phyloP scores from a whole-genome alignment of 2,888 invertebrate species.

The Fragum sueziense region DNA sequence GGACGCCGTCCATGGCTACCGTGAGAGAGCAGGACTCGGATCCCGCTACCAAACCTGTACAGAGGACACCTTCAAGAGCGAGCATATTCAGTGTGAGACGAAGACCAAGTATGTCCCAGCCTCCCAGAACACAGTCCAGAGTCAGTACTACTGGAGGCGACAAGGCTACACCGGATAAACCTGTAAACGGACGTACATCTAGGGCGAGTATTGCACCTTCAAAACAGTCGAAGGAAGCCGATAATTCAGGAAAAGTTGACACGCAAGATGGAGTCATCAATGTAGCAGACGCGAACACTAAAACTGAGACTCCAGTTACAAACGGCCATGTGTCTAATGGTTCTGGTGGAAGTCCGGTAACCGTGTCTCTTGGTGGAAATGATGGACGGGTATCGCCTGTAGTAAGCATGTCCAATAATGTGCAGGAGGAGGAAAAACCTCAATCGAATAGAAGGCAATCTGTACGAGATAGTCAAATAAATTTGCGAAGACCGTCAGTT shows the following conservation, averaged over 20 bases:
- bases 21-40: background rate
- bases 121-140: conserved; percentile 32
- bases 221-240: background rate
- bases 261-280: background rate
- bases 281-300: background rate
- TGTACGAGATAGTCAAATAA: background rate
- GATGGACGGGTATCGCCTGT: conserved; percentile 7
- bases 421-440: background rate
- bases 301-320: background rate
- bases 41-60: background rate
- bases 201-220: background rate
- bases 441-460: background rate
- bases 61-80: conserved; percentile 9
- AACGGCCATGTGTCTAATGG: conserved; percentile 7
- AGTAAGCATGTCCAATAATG: background rate
- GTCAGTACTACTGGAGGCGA: conserved; percentile 4
- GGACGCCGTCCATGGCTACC: conserved; percentile 35
- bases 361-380: conserved; percentile 1
- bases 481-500: background rate
- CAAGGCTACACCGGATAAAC: background rate
- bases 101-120: conserved; percentile 9
- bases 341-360: conserved; percentile 13
- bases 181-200: background rate
- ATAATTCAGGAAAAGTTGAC: background rate
- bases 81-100: background rate